These are phyloP conservation scores for Anoncus sp. DNA, from an alignment of 2,888 invertebrate species.

Conservation along the genomic window DNA sequence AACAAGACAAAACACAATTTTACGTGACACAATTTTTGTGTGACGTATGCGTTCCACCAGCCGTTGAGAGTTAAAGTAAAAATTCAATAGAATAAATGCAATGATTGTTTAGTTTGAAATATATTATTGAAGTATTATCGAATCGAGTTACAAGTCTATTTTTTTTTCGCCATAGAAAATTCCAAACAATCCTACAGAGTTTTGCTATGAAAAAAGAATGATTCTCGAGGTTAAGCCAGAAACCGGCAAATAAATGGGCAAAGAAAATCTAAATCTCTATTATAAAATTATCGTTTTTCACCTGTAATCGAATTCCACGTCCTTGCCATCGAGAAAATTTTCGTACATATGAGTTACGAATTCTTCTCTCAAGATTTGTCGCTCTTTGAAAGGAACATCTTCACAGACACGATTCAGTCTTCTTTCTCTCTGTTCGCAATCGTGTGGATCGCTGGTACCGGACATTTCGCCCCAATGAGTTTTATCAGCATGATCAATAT, in stretches of 20 bases:
- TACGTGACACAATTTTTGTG: too few relatives aligned
- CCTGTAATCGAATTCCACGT: slow-evolving; percentile 93
- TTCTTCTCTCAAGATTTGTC: slow-evolving; percentile 89
- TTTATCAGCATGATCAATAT: slow-evolving; percentile 24
- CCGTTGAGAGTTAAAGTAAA: background rate
- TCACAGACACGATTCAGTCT: slow-evolving; percentile 57
- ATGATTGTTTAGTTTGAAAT: too few relatives aligned
- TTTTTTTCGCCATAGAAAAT: too few relatives aligned
- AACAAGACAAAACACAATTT: too few relatives aligned
- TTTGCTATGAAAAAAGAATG: too few relatives aligned
- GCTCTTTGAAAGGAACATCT: slow-evolving; percentile 83
- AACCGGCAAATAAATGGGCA: too few relatives aligned
- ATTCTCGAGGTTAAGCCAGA: too few relatives aligned
- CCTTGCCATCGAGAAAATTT: slow-evolving; percentile 92
- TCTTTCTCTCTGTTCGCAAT: slow-evolving; percentile 80
- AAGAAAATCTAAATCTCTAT: slow-evolving; percentile 1
- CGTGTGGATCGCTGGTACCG: slow-evolving; percentile 63
- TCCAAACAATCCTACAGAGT: too few relatives aligned
- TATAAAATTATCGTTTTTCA: slow-evolving; percentile 67
- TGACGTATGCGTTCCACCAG: too few relatives aligned
- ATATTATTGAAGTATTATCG: too few relatives aligned
- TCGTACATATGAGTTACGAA: slow-evolving; percentile 94
- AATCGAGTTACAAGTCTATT: too few relatives aligned
- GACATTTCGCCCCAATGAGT: slow-evolving; percentile 64
- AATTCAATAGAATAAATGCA: background rate